Percentiles rank a stretch among this genome's conserved stretches.
These are phyloP conservation scores for Molossus molossus DNA, from an alignment of 2,797 vertebrate genomes.

Conservation along the genomic window DNA sequence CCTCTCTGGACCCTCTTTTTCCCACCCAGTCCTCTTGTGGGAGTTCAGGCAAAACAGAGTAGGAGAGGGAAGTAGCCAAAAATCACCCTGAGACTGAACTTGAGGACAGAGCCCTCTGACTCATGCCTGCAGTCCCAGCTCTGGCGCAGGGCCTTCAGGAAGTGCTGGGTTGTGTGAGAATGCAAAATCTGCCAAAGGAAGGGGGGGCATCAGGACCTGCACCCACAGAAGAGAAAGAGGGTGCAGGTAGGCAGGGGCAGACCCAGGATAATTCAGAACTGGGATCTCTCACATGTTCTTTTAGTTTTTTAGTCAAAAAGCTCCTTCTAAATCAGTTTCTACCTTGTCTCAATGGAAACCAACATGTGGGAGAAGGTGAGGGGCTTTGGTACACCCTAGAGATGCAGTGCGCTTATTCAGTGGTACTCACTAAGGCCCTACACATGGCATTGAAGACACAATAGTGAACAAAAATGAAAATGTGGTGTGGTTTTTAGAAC, in stretches of 20 bases:
- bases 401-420: not conserved
- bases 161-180: not conserved
- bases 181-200: not conserved
- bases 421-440: not conserved
- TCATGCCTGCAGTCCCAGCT: not conserved
- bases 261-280: not conserved
- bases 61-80: not conserved
- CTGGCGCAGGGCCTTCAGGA: not conserved
- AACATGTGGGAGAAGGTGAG: not conserved
- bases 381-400: not conserved
- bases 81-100: not conserved
- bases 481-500: not conserved
- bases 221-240: not conserved
- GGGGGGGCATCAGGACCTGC: not conserved
- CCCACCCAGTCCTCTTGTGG: not conserved
- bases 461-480: not conserved
- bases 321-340: not conserved
- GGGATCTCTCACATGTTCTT: not conserved
- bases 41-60: not conserved
- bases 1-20: not conserved
- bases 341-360: conserved; percentile 18
- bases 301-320: not conserved
- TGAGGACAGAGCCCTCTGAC: not conserved
- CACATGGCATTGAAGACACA: not conserved
- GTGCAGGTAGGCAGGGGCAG: not conserved